Evolutionary conservation across 2,888 invertebrate genomes (phyloP).

Genomic region (Tachina fera): DNA sequence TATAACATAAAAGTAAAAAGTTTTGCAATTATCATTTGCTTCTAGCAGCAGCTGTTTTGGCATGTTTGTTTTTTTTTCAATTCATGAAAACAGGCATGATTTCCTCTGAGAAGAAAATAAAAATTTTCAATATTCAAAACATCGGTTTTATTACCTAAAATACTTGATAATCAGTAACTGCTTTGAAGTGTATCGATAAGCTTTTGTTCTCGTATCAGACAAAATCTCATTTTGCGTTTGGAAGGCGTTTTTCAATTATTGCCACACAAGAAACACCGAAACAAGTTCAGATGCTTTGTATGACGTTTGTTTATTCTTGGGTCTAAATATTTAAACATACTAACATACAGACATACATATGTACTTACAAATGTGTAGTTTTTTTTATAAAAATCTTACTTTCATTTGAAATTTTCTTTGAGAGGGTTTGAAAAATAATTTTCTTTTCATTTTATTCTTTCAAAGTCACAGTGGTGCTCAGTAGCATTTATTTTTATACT

Average conservation of each 20-base stretch:
- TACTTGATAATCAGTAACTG: neutral
- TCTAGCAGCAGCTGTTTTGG: too few species aligned
- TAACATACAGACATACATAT: too few species aligned
- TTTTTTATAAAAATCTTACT: constrained; percentile 21
- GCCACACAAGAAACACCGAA: neutral
- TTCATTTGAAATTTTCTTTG: neutral
- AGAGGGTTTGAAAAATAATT: constrained; percentile 32
- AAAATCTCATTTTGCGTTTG: neutral
- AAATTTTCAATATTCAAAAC: too few species aligned
- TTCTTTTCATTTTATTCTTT: constrained; percentile 33
- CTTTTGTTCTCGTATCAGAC: too few species aligned
- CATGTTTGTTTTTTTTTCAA: too few species aligned
- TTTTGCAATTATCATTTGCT: too few species aligned
- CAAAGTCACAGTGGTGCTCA: neutral
- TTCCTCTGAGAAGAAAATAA: too few species aligned
- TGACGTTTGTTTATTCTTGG: constrained; percentile 44
- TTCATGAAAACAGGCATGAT: too few species aligned
- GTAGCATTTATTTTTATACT: too few species aligned
- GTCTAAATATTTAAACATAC: constrained; percentile 24
- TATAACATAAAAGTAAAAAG: too few species aligned
- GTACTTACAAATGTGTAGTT: neutral
- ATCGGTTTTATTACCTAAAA: too few species aligned
- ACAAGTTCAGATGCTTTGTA: constrained; percentile 5
- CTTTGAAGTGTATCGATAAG: neutral
- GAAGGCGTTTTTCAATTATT: constrained; percentile 56